Evolutionary conservation across 2,888 invertebrate genomes (phyloP).

Genomic region (Syritta pipiens): DNA sequence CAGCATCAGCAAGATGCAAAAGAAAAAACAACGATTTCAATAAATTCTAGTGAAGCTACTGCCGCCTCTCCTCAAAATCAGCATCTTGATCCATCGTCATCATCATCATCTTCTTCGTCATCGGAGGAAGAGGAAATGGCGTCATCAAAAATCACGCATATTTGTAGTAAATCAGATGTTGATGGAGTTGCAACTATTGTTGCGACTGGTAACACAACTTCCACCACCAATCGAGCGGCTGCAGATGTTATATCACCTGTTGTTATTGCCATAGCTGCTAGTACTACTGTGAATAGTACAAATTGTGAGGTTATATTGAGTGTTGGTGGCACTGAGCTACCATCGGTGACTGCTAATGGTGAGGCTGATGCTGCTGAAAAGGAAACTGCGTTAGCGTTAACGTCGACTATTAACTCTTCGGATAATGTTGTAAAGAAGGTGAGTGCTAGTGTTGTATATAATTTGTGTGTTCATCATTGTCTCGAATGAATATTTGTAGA

Average conservation of each 20-base stretch:
- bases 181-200: constrained; percentile 49
- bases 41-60: constrained; percentile 49
- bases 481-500: no score
- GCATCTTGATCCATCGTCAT: constrained; percentile 67
- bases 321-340: constrained; percentile 26
- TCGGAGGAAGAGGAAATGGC: constrained; percentile 64
- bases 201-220: constrained; percentile 53
- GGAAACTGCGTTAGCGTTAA: constrained; percentile 55
- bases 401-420: constrained; percentile 46
- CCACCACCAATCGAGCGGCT: constrained; percentile 53
- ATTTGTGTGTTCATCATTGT: no score
- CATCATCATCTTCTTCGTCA: constrained; percentile 71
- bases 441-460: no score
- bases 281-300: constrained; percentile 67
- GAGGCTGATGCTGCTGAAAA: constrained; percentile 59
- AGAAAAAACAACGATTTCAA: constrained; percentile 61
- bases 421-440: constrained; percentile 65
- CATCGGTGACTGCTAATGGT: constrained; percentile 59
- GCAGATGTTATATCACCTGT: constrained; percentile 72
- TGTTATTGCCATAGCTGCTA: constrained; percentile 72
- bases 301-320: constrained; percentile 59
- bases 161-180: constrained; percentile 54
- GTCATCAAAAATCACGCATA: constrained; percentile 41
- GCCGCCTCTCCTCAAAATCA: constrained; percentile 36
- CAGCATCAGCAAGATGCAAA: constrained; percentile 30